phyloP scores from a whole-genome alignment of 2,888 invertebrate species.

The Metopia argyrocephala region DNA sequence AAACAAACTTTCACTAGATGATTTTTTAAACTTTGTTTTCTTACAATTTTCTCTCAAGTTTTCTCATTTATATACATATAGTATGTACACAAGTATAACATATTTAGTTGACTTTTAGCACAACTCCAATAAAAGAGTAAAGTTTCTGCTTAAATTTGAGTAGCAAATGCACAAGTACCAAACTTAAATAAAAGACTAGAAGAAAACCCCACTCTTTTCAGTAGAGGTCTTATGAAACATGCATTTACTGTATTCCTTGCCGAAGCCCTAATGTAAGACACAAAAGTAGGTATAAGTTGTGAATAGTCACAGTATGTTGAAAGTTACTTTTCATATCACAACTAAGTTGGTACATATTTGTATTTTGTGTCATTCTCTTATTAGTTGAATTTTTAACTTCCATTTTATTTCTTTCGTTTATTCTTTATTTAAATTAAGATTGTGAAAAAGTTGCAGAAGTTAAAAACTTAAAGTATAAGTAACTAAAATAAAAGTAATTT shows the following conservation, averaged over 20 bases:
- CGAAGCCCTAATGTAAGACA: not conserved
- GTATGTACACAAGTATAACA: not conserved
- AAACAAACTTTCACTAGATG: not conserved
- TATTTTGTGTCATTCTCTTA: slow-evolving; percentile 20
- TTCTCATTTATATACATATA: not conserved
- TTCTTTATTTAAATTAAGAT: slow-evolving; percentile 23
- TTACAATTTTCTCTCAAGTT: not conserved
- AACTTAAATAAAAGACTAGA: not conserved
- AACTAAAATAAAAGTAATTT: not conserved
- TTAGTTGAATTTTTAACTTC: slow-evolving; percentile 3
- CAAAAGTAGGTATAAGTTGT: not conserved
- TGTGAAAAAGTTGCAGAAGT: not conserved
- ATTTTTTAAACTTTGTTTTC: not conserved
- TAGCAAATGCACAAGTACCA: not conserved
- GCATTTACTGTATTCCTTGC: not conserved
- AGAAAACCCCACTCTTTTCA: not conserved
- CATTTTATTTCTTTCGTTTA: not conserved
- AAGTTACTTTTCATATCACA: not conserved
- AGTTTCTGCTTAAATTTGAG: not conserved
- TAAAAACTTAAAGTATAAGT: slow-evolving; percentile 4
- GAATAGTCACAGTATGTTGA: not conserved
- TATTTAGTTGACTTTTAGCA: not conserved
- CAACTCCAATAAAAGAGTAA: not conserved
- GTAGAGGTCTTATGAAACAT: not conserved
- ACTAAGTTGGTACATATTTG: slow-evolving; percentile 10